Percentiles rank a stretch among this genome's conserved stretches.
These are phyloP conservation scores for Oxyura jamaicensis DNA, from an alignment of 2,113 vertebrate species.

Conservation along the genomic window DNA sequence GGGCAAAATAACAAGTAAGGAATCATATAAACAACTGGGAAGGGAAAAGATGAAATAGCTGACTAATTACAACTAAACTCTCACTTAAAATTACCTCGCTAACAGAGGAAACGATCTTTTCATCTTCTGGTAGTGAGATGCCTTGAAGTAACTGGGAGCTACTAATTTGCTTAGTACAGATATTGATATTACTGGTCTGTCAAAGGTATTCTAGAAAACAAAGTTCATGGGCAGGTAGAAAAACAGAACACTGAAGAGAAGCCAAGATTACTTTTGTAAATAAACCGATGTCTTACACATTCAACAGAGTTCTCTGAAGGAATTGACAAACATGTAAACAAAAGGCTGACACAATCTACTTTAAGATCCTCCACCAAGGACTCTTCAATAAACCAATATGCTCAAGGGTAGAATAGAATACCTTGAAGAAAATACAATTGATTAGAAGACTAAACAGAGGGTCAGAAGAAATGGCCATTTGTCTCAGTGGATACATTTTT, in stretches of 20 bases:
- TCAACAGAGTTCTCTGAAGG: neutral
- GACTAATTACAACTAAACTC: neutral
- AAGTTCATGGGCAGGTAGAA: neutral
- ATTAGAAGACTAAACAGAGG: neutral
- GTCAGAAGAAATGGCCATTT: neutral
- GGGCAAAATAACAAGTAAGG: neutral
- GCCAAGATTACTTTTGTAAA: neutral
- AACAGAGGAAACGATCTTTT: neutral
- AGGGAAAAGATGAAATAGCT: neutral
- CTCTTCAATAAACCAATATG: neutral
- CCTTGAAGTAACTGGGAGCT: neutral
- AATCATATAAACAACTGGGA: neutral
- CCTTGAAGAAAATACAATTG: neutral
- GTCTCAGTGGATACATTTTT: neutral
- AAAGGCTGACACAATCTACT: neutral
- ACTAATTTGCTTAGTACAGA: neutral
- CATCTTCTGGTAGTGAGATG: neutral
- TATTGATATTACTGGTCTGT: accelerated
- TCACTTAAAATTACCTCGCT: neutral
- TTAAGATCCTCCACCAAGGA: neutral
- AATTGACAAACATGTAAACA: neutral
- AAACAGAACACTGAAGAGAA: neutral
- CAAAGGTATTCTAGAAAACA: neutral
- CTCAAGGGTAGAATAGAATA: neutral
- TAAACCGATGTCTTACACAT: neutral